Evolutionary conservation across 2,888 invertebrate species (phyloP).

Genomic region (Ophion ellenae): DNA sequence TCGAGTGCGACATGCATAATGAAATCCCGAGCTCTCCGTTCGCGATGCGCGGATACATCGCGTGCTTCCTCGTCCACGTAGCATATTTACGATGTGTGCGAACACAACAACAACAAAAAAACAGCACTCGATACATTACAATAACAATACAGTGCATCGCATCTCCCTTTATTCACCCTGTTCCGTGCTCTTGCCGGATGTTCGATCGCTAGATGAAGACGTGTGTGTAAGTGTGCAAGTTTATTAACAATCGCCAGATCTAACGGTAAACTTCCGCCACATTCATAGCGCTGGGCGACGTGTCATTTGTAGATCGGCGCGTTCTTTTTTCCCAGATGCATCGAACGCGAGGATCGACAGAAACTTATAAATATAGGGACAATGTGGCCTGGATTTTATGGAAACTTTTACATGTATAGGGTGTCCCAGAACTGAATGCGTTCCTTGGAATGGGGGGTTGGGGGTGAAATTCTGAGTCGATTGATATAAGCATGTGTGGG

Average conservation of each 20-base stretch:
- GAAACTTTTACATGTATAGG: not conserved
- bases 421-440: too few species aligned
- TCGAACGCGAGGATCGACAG: not conserved
- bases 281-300: slow-evolving; percentile 7
- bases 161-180: slow-evolving; percentile 17
- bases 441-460: too few species aligned
- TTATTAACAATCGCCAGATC: slow-evolving; percentile 17
- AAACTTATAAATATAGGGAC: not conserved
- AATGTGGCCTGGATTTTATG: not conserved
- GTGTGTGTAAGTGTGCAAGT: not conserved
- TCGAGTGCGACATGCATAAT: slow-evolving; percentile 74
- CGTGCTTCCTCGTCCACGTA: slow-evolving; percentile 31
- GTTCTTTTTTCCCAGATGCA: not conserved
- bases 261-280: slow-evolving; percentile 54
- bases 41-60: slow-evolving; percentile 33
- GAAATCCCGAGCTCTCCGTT: slow-evolving; percentile 54
- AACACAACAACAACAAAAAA: slow-evolving; percentile 21
- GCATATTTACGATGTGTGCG: slow-evolving; percentile 36
- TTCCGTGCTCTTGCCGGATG: slow-evolving; percentile 49
- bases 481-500: too few species aligned
- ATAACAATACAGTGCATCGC: slow-evolving; percentile 27
- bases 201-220: slow-evolving; percentile 36
- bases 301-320: not conserved
- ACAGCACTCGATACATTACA: slow-evolving; percentile 44
- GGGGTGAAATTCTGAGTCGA: too few species aligned